Evolutionary conservation across 1,140 invertebrate species (phyloP), one percentile per base, ranked within the genome.

Genomic region (Saccostrea cuccullata): DNA sequence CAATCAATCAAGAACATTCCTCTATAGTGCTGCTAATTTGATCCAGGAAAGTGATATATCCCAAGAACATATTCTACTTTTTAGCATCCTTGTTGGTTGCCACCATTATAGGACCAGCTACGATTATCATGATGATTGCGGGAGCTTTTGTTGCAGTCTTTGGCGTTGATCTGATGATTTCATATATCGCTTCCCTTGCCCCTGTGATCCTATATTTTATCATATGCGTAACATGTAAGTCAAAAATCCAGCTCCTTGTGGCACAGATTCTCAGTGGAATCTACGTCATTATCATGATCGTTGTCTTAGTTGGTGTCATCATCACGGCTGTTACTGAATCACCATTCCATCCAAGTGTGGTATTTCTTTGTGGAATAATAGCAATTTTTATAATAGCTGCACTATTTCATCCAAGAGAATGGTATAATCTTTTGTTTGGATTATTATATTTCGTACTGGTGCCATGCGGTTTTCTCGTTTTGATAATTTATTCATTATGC

Each of bases 401-500:
- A n/a, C 97, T 98, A 95, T 96, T 99, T 36, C 99, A 99, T 97
- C 99, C 99, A 0, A 98, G 99, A 96, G 99, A 99, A 95, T 99
- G 99, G 95, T 97, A 97, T 96, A 99, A 98, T 95, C 98, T 99
- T 88, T 96, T 99, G 11, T 98, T 97, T 55, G 98, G 98, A 91
- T 96, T 98, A 2, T 97, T 99, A 89, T 99, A 99, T 95, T 96
- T 99, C 67, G 95, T 99, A 2, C 98, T 98, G 64, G 99, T 99
- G 91, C 99, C 99, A 0, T 98, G 98, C 92, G 99, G 99, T 97
- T 99, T 99, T 96, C 96, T 99, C 89, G 96, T 99, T n/a, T 96
- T 99, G 90, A 98, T 99, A 94, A 96, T 99, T 60, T 99, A 99
- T 94, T 99, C 98, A 8, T 97, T 99, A 89, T 98, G 98, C 94